phyloP scores from a whole-genome alignment of 2,797 vertebrate species.

The Bradypodion pumilum region DNA sequence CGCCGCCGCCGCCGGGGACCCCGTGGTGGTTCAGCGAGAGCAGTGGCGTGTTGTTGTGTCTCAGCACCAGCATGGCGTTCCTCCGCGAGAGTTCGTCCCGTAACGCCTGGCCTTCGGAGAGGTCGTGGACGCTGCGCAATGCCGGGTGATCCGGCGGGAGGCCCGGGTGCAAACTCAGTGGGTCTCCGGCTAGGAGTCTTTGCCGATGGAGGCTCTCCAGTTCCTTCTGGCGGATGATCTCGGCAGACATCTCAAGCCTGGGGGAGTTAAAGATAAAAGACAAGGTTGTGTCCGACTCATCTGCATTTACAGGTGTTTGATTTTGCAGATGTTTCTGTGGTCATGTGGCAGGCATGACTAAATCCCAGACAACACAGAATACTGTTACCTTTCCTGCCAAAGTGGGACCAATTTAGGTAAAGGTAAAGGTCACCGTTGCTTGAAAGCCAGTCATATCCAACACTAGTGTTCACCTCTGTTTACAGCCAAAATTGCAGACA shows the following conservation, averaged over 20 bases:
- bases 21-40: conserved; percentile 84
- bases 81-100: conserved; percentile 87
- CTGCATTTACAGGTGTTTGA: too few relatives aligned
- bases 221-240: conserved; percentile 94
- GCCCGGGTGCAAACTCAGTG: conserved; percentile 80
- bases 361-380: too few relatives aligned
- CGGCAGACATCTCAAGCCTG: conserved; percentile 95
- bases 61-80: conserved; percentile 91
- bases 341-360: too few relatives aligned
- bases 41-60: conserved; percentile 85
- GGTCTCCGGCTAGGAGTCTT: conserved; percentile 80
- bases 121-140: conserved; percentile 86
- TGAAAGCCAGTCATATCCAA: too few relatives aligned
- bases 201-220: conserved; percentile 87
- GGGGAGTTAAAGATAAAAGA: neutral
- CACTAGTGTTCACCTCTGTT: too few relatives aligned
- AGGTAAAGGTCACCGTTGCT: too few relatives aligned
- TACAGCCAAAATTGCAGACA: too few relatives aligned
- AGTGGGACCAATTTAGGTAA: too few relatives aligned
- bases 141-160: conserved; percentile 88
- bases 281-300: too few relatives aligned
- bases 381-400: too few relatives aligned
- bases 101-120: conserved; percentile 87
- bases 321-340: too few relatives aligned
- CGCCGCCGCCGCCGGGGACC: conserved; percentile 41